Conservation (phyloP, 1,140 invertebrate genomes). For the Drosophila oshimai region DNA sequence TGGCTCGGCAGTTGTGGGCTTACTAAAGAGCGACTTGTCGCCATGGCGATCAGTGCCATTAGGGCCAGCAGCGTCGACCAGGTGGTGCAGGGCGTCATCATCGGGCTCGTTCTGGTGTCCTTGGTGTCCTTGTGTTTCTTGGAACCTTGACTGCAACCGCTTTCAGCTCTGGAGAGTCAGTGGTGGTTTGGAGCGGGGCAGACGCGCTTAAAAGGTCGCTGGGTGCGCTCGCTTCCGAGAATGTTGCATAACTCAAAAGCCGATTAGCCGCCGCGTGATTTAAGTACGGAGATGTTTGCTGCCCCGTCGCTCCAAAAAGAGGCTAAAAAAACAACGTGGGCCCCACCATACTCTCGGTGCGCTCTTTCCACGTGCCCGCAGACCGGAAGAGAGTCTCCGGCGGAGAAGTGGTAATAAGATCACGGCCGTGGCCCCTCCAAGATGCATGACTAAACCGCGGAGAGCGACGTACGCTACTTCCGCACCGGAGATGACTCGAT, state of each 20-base stretch:
- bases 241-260: slow-evolving; percentile 65
- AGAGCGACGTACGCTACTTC: slow-evolving; percentile 14
- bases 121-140: background rate
- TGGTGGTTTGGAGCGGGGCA: slow-evolving; percentile 41
- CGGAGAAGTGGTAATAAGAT: background rate
- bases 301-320: background rate
- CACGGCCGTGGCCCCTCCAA: slow-evolving; percentile 1
- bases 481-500: slow-evolving; percentile 16
- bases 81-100: slow-evolving; percentile 47
- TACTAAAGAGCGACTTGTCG: slow-evolving; percentile 43
- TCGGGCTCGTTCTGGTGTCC: background rate
- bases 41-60: slow-evolving; percentile 11
- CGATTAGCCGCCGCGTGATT: slow-evolving; percentile 45
- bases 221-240: slow-evolving; percentile 42
- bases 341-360: too few relatives aligned
- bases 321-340: background rate
- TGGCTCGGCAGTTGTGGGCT: slow-evolving; percentile 15
- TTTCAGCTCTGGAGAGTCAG: slow-evolving; percentile 12
- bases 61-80: slow-evolving; percentile 45
- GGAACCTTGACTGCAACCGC: slow-evolving; percentile 23
- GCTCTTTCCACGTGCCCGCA: slow-evolving; percentile 23
- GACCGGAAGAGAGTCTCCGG: slow-evolving; percentile 51
- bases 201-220: slow-evolving; percentile 58
- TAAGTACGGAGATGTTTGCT: slow-evolving; percentile 30
- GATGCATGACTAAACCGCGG: slow-evolving; percentile 36